Evolutionary conservation across 2,113 vertebrate genomes (phyloP).

Genomic region (Sciurus niger): DNA sequence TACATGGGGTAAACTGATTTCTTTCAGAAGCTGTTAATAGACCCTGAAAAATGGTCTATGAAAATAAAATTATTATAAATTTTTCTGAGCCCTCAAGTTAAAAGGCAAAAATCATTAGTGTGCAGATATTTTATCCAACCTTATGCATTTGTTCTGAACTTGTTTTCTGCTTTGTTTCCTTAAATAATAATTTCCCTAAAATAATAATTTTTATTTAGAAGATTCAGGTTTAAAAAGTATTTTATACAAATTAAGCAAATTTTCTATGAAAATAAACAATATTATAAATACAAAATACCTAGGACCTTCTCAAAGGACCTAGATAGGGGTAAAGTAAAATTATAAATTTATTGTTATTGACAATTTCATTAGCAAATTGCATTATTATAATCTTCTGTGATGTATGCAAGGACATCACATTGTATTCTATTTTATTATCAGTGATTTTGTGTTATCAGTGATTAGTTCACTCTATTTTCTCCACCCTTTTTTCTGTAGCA

Average conservation of each 20-base stretch:
- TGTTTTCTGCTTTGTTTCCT: background rate
- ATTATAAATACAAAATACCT: background rate
- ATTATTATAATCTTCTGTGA: too few relatives aligned
- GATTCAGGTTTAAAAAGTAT: background rate
- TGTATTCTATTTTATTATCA: background rate
- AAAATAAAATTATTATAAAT: constrained; percentile 36
- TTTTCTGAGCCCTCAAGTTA: background rate
- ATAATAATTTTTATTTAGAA: constrained; percentile 32
- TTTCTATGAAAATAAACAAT: constrained; percentile 30
- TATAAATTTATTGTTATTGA: too few relatives aligned
- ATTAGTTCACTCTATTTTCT: constrained; percentile 17
- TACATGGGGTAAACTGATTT: constrained; percentile 62
- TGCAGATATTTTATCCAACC: background rate
- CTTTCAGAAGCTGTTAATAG: constrained; percentile 65
- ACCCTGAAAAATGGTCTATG: background rate
- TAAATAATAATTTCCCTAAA: background rate
- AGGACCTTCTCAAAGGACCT: background rate
- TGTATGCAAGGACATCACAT: too few relatives aligned
- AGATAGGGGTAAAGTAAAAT: background rate
- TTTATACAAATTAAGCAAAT: constrained; percentile 3
- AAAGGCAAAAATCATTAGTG: constrained; percentile 51
- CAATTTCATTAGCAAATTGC: too few relatives aligned
- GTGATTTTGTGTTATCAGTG: background rate
- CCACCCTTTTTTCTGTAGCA: background rate
- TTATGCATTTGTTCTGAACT: constrained; percentile 16